Conservation (phyloP, 2,797 vertebrate genomes). For the Poecile montanus region DNA sequence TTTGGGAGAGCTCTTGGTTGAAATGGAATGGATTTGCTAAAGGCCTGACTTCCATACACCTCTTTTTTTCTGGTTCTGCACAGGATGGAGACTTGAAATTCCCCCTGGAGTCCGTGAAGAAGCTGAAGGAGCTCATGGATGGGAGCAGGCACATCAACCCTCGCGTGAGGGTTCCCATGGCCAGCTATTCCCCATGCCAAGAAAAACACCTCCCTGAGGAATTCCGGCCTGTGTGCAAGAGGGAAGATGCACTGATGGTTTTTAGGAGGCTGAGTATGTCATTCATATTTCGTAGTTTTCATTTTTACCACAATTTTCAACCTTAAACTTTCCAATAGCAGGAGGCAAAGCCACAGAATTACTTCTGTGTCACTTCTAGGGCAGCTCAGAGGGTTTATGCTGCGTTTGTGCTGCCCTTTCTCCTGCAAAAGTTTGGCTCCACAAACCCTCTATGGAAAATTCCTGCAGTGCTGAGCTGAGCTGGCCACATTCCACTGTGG, state of each 20-base stretch:
- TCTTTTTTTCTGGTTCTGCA: neutral
- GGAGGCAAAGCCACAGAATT: accelerated
- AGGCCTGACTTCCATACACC: neutral
- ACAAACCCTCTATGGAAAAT: accelerated
- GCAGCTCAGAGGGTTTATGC: neutral
- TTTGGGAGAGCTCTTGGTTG: neutral
- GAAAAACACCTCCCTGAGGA: constrained; percentile 39
- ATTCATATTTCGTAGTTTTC: accelerated
- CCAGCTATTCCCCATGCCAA: neutral
- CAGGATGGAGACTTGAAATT: constrained; percentile 57
- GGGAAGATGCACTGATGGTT: neutral
- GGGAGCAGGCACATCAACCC: neutral
- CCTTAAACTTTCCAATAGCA: neutral
- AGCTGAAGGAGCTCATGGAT: constrained; percentile 38
- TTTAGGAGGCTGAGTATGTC: constrained; percentile 56
- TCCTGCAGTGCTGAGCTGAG: neutral
- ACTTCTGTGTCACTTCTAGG: neutral
- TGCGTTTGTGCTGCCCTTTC: neutral
- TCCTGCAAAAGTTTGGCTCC: neutral
- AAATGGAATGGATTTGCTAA: neutral
- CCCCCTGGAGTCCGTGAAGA: constrained; percentile 49
- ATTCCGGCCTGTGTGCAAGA: constrained; percentile 7
- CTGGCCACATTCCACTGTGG: neutral
- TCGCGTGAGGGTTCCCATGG: neutral
- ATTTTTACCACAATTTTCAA: neutral